Evolutionary conservation across 2,888 invertebrate genomes (phyloP).

Genomic region (Campopleginae sp.): DNA sequence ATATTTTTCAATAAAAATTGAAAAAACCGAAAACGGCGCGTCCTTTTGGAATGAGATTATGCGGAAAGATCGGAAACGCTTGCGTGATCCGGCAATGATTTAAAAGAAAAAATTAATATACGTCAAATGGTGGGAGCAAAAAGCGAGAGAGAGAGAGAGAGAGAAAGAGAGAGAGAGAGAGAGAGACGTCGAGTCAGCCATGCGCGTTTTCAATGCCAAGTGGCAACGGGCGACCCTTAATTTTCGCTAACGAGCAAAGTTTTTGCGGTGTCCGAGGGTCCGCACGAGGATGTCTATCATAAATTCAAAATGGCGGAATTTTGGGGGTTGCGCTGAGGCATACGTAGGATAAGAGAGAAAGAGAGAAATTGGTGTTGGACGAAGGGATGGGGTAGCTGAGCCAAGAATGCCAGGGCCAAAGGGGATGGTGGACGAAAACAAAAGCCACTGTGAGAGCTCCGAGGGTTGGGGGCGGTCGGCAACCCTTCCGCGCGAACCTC

Average conservation of each 20-base stretch:
- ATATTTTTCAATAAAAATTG: neutral
- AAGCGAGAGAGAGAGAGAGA: conserved; percentile 23
- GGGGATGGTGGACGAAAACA: conserved; percentile 80
- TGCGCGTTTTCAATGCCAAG: conserved; percentile 50
- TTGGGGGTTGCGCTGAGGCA: conserved; percentile 70
- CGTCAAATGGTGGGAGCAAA: conserved; percentile 42
- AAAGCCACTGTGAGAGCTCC: conserved; percentile 81
- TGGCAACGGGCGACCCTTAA: conserved; percentile 71
- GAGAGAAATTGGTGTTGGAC: conserved; percentile 30
- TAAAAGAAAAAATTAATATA: too few species aligned
- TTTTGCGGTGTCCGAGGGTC: conserved; percentile 83
- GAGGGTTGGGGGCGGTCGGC: conserved; percentile 75
- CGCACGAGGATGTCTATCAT: conserved; percentile 79
- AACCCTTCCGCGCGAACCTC: conserved; percentile 69
- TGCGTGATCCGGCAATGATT: too few species aligned
- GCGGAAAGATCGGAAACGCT: too few species aligned
- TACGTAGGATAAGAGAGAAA: conserved; percentile 13
- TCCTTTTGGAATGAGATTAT: too few species aligned
- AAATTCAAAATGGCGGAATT: conserved; percentile 84
- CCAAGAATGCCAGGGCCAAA: conserved; percentile 51
- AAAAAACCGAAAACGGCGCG: too few species aligned
- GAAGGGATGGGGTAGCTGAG: conserved; percentile 28
- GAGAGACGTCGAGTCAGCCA: conserved; percentile 41
- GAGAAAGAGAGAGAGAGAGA: too few species aligned
- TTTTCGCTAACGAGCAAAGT: conserved; percentile 83